Percentiles rank a stretch among this genome's conserved stretches.
phyloP scores from a whole-genome alignment of 2,113 vertebrate species.

The Zosterops lateralis region DNA sequence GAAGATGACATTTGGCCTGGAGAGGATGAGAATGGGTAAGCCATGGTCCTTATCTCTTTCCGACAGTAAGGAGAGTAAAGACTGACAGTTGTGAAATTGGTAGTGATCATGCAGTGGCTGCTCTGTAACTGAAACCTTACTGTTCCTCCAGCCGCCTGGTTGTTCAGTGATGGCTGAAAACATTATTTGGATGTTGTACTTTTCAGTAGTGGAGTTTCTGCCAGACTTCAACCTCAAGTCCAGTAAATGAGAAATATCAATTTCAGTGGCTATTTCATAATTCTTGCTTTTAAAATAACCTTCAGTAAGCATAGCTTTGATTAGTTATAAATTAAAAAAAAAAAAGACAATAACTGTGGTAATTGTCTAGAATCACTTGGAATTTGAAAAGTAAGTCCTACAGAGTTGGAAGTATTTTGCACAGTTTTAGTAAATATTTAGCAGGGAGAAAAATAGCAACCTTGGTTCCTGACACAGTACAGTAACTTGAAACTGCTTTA shows the following conservation, averaged over 20 bases:
- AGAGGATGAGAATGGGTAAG: slow-evolving; percentile 90
- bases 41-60: not conserved
- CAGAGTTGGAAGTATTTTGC: not conserved
- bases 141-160: not conserved
- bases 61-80: not conserved
- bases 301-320: not conserved
- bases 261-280: not conserved
- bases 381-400: not conserved
- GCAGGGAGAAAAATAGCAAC: not conserved
- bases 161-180: not conserved
- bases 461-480: not conserved
- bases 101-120: fast-evolving
- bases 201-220: not conserved
- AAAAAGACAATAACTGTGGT: not conserved
- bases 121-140: not conserved
- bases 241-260: not conserved
- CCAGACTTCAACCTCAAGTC: not conserved
- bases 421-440: not conserved
- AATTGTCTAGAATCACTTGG: not conserved
- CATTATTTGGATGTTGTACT: not conserved
- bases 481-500: not conserved
- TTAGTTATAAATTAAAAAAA: not conserved
- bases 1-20: slow-evolving; percentile 97
- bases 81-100: not conserved
- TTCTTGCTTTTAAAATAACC: not conserved